phyloP scores from a whole-genome alignment of 1,140 invertebrate genomes.

The Yoshiicerus persimilis region DNA sequence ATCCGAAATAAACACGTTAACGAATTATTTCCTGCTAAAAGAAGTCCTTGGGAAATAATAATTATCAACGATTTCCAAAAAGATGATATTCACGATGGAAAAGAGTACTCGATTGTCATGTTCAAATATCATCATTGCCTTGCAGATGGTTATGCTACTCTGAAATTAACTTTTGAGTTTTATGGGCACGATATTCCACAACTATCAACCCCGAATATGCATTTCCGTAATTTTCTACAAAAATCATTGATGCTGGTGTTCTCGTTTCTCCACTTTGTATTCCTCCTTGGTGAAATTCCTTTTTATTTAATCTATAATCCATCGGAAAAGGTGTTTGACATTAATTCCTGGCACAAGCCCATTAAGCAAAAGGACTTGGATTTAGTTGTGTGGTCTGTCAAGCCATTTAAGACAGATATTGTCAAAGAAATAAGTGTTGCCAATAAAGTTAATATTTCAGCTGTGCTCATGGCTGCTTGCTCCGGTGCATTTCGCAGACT shows the following conservation, averaged over 20 bases:
- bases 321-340: not conserved
- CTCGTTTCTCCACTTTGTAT: not conserved
- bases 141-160: not conserved
- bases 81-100: not conserved
- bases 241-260: not conserved
- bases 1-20: not conserved
- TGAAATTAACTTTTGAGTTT: not conserved
- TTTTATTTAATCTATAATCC: not conserved
- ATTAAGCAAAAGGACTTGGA: not conserved
- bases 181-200: not conserved
- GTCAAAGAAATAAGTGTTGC: not conserved
- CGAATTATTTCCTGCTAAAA: not conserved
- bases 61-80: not conserved
- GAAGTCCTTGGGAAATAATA: not conserved
- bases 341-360: not conserved
- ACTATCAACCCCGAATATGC: not conserved
- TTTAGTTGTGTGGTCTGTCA: not conserved
- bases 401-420: not conserved
- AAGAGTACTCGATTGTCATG: not conserved
- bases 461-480: not conserved
- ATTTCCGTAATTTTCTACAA: not conserved
- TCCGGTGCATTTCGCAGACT: not conserved
- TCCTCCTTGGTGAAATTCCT: not conserved
- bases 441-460: not conserved
- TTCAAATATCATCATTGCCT: not conserved